phyloP scores from a whole-genome alignment of 2,797 vertebrate species.

The Saguinus oedipus region DNA sequence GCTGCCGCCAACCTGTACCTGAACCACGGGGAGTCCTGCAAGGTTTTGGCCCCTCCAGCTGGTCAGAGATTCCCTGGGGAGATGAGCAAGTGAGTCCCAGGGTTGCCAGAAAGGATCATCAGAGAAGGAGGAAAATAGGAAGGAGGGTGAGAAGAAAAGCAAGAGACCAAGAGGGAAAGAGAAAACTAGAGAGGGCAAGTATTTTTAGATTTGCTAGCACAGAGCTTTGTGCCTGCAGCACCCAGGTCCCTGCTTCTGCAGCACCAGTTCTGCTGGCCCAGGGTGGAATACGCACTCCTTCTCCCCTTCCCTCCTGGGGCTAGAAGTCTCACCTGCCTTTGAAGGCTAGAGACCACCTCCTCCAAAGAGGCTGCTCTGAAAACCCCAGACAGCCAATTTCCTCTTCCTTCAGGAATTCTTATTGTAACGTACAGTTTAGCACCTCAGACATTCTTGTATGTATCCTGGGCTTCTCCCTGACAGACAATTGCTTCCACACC shows the following conservation, averaged over 20 bases:
- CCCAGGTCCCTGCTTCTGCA: background rate
- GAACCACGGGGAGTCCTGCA: constrained; percentile 1
- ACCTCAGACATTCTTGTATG: background rate
- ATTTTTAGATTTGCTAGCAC: constrained; percentile 75
- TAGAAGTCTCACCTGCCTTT: background rate
- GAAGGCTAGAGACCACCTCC: background rate
- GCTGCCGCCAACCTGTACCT: constrained; percentile 48
- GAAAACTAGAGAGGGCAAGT: constrained; percentile 33
- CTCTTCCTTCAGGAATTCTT: background rate
- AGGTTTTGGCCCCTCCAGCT: background rate
- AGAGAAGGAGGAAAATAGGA: constrained; percentile 55
- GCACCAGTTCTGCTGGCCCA: background rate
- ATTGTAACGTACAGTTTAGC: background rate
- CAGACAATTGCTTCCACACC: accelerated
- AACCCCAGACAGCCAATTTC: too few species aligned
- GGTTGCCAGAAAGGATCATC: constrained; percentile 28
- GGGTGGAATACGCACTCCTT: background rate
- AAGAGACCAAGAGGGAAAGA: constrained; percentile 37
- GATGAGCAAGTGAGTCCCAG: background rate
- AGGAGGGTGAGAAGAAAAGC: constrained; percentile 55
- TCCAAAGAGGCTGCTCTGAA: background rate
- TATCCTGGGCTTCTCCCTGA: too few species aligned
- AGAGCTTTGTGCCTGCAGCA: background rate
- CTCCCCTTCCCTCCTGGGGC: background rate
- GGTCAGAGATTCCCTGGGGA: background rate